Conservation (phyloP, 2,113 vertebrate genomes). For the Gallinago jamesoni region DNA sequence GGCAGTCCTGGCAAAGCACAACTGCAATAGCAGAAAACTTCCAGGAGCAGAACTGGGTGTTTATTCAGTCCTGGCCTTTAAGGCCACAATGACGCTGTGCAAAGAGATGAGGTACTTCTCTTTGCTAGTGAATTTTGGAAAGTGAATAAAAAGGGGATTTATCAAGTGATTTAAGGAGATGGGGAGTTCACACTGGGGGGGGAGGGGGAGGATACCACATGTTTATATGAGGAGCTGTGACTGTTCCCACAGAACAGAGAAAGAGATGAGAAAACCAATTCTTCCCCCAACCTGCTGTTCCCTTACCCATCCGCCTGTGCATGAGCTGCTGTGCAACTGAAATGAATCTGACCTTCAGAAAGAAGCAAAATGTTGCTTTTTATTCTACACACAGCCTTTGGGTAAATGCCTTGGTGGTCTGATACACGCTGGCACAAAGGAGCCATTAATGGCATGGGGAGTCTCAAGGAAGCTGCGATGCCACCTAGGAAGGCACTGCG, state of each 20-base stretch:
- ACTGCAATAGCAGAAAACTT: background rate
- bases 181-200: background rate
- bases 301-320: background rate
- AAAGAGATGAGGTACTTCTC: background rate
- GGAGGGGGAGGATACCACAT: background rate
- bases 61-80: background rate
- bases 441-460: background rate
- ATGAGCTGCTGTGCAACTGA: background rate
- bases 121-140: background rate
- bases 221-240: background rate
- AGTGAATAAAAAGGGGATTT: background rate
- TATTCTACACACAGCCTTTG: constrained; percentile 24
- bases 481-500: background rate
- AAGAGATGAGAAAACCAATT: background rate
- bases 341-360: constrained; percentile 12
- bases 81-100: background rate
- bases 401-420: constrained; percentile 41
- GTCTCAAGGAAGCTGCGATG: background rate
- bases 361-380: constrained; percentile 8
- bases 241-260: background rate
- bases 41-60: background rate
- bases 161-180: background rate
- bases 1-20: background rate
- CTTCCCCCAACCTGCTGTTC: background rate
- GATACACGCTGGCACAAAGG: background rate